A percentile compares a stretch with the other conserved stretches of the same genome.
phyloP scores from a whole-genome alignment of 2,888 invertebrate genomes.

The Dynastes hyllus region DNA sequence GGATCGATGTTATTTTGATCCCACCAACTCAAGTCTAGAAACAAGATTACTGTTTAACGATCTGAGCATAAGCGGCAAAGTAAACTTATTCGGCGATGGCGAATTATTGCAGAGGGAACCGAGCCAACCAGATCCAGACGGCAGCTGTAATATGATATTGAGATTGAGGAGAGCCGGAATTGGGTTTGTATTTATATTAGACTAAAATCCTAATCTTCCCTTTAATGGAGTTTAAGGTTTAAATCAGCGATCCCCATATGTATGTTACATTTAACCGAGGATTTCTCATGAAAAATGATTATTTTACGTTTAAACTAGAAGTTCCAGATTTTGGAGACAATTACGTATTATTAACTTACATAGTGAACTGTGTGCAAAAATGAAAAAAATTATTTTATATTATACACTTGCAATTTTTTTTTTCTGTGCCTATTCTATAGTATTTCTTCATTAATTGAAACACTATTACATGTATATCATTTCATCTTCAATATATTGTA shows the following conservation, averaged over 20 bases:
- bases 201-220: constrained; percentile 58
- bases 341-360: no score
- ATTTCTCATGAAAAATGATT: no score
- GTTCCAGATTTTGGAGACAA: no score
- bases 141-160: constrained; percentile 85
- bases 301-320: background rate
- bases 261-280: background rate
- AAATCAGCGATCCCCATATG: background rate
- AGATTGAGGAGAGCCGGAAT: constrained; percentile 85
- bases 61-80: constrained; percentile 84
- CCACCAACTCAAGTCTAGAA: constrained; percentile 82
- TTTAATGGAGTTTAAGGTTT: background rate
- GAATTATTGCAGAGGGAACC: constrained; percentile 71
- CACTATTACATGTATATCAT: no score
- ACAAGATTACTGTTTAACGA: constrained; percentile 87
- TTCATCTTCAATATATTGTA: no score
- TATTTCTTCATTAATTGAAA: constrained; percentile 5
- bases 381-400: no score
- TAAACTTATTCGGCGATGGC: constrained; percentile 74
- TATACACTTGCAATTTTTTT: no score
- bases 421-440: background rate
- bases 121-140: constrained; percentile 66
- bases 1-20: constrained; percentile 85
- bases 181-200: constrained; percentile 70
- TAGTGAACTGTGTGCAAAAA: no score